These are phyloP conservation scores for Pongo abelii DNA, from an alignment of 2,113 vertebrate genomes.

Conservation along the genomic window DNA sequence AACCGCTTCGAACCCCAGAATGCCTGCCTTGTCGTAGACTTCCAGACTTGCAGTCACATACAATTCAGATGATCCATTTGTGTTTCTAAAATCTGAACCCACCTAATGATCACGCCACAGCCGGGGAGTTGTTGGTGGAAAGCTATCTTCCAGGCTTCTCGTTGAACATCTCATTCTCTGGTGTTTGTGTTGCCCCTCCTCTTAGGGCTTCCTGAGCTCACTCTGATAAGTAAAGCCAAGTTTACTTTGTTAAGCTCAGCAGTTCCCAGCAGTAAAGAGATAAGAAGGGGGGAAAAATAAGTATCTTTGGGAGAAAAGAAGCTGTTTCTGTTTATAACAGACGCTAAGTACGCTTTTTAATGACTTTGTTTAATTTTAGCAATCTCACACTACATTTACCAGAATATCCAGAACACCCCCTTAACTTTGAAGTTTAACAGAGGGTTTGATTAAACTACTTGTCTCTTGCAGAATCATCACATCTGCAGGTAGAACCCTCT, in stretches of 20 bases:
- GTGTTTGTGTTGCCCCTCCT: constrained; percentile 83
- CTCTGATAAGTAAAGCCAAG: constrained; percentile 90
- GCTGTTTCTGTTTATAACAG: constrained; percentile 27
- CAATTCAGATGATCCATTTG: constrained; percentile 60
- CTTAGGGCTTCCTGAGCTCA: constrained; percentile 85
- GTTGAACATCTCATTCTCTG: constrained; percentile 63
- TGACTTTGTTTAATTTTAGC: constrained; percentile 64
- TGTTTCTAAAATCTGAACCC: constrained; percentile 66
- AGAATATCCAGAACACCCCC: background rate
- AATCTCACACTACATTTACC: background rate
- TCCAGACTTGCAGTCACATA: constrained; percentile 42
- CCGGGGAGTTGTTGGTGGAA: constrained; percentile 55
- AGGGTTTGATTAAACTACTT: background rate
- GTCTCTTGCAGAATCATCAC: background rate
- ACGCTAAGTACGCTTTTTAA: background rate
- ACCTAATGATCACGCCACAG: background rate
- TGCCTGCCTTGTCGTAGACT: constrained; percentile 37
- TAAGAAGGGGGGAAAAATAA: constrained; percentile 71
- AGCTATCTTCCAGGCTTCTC: constrained; percentile 69
- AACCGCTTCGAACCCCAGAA: background rate
- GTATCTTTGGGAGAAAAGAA: constrained; percentile 76
- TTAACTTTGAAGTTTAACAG: background rate
- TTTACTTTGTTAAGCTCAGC: constrained; percentile 90
- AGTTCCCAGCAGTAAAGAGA: constrained; percentile 86
- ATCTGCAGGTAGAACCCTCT: background rate